Evolutionary conservation across 2,113 vertebrate genomes (phyloP).

Genomic region (Spea multiplicata): DNA sequence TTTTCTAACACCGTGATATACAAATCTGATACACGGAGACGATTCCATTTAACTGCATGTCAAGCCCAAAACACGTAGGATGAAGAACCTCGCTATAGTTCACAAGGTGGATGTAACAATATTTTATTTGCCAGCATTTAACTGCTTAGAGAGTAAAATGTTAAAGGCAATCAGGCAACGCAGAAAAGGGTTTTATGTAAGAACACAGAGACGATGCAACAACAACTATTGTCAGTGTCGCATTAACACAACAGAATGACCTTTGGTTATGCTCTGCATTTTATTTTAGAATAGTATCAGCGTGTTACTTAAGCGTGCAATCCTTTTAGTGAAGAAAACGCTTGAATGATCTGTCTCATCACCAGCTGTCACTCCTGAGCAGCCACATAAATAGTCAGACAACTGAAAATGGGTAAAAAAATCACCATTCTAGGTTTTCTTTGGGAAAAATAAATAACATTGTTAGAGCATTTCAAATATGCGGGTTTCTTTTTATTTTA

Average conservation of each 20-base stretch:
- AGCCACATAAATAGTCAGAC: background rate
- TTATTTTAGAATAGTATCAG: slow-evolving; percentile 7
- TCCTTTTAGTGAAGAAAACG: slow-evolving; percentile 29
- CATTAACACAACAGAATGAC: slow-evolving; percentile 30
- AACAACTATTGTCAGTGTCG: no score
- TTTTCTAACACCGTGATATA: no score
- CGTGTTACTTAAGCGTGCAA: slow-evolving; percentile 19
- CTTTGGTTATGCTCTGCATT: slow-evolving; percentile 31
- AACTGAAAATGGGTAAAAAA: background rate
- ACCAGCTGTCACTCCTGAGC: slow-evolving; percentile 15
- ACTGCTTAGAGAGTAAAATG: background rate
- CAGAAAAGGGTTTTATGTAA: slow-evolving; percentile 22
- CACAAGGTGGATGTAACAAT: background rate
- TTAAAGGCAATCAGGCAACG: slow-evolving; percentile 1
- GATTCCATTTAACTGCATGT: background rate
- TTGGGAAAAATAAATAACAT: background rate
- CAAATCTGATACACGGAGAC: no score
- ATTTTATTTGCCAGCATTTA: slow-evolving; percentile 13
- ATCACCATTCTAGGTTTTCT: background rate
- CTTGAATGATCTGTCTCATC: slow-evolving; percentile 33
- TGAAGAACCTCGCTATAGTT: background rate
- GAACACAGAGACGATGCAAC: slow-evolving; percentile 6
- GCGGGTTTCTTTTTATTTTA: no score
- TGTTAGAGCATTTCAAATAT: background rate
- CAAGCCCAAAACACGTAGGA: background rate